phyloP scores from a whole-genome alignment of 2,888 invertebrate species.

The Arge pagana region DNA sequence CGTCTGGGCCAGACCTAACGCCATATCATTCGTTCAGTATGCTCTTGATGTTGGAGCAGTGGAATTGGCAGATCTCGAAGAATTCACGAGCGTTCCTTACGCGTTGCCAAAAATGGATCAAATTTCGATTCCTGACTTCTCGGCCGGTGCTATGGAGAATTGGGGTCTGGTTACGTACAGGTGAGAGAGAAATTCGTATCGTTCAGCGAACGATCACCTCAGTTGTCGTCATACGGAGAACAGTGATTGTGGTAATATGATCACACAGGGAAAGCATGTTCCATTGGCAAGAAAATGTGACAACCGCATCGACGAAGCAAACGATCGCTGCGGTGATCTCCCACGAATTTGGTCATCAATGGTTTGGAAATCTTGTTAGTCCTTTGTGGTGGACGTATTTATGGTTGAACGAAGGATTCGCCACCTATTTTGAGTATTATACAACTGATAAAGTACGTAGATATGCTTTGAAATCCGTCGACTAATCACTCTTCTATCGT shows the following conservation, averaged over 20 bases:
- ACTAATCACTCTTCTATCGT: too few relatives aligned
- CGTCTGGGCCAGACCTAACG: constrained; percentile 72
- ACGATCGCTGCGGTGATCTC: constrained; percentile 50
- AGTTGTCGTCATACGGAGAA: too few relatives aligned
- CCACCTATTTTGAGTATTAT: constrained; percentile 60
- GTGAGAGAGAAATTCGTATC: too few relatives aligned
- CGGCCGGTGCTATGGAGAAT: constrained; percentile 89
- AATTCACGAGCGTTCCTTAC: constrained; percentile 78
- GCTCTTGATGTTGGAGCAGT: constrained; percentile 77
- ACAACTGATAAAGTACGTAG: constrained; percentile 46
- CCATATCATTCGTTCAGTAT: constrained; percentile 73
- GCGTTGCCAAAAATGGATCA: constrained; percentile 83
- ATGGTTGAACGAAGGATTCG: constrained; percentile 62
- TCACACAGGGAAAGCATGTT: not conserved
- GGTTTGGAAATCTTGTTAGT: constrained; percentile 59
- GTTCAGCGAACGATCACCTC: too few relatives aligned
- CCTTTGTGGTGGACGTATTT: constrained; percentile 55
- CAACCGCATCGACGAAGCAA: constrained; percentile 10
- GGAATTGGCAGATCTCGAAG: constrained; percentile 73
- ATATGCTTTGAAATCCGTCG: constrained; percentile 28
- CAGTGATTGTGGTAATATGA: too few relatives aligned
- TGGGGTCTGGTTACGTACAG: constrained; percentile 83
- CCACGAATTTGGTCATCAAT: constrained; percentile 65
- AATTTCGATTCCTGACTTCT: constrained; percentile 82
- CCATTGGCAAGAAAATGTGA: not conserved